Evolutionary conservation across 2,888 invertebrate genomes (phyloP).

Genomic region (Oscheius sp.): DNA sequence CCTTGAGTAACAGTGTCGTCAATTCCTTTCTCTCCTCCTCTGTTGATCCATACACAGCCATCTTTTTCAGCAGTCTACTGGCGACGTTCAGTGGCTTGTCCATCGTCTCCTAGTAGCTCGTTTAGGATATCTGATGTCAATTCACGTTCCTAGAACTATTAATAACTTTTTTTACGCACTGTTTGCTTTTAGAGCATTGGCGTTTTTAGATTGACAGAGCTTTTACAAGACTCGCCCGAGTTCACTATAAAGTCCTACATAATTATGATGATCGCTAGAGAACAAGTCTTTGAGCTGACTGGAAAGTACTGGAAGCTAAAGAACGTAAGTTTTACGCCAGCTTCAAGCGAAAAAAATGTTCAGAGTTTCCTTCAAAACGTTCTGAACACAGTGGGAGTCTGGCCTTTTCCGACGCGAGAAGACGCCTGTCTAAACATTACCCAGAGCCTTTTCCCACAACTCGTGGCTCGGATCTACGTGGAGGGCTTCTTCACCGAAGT

Average conservation of each 20-base stretch:
- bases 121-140: no score
- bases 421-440: slow-evolving; percentile 30
- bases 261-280: slow-evolving; percentile 13
- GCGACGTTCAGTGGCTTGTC: no score
- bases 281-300: slow-evolving; percentile 14
- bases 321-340: background rate
- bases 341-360: background rate
- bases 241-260: slow-evolving; percentile 5
- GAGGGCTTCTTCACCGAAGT: slow-evolving; percentile 20
- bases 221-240: slow-evolving; percentile 1
- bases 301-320: slow-evolving; percentile 21
- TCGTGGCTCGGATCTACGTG: slow-evolving; percentile 10
- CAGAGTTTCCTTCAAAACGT: slow-evolving; percentile 11
- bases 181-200: background rate
- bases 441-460: slow-evolving; percentile 9
- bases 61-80: no score
- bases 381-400: background rate
- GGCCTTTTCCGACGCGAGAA: slow-evolving; percentile 10
- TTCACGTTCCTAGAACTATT: no score
- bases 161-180: no score
- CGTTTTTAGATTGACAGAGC: background rate
- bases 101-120: no score
- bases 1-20: no score
- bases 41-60: no score
- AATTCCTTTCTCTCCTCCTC: no score